phyloP scores from a whole-genome alignment of 2,797 vertebrate genomes.

The Eulemur mongoz region DNA sequence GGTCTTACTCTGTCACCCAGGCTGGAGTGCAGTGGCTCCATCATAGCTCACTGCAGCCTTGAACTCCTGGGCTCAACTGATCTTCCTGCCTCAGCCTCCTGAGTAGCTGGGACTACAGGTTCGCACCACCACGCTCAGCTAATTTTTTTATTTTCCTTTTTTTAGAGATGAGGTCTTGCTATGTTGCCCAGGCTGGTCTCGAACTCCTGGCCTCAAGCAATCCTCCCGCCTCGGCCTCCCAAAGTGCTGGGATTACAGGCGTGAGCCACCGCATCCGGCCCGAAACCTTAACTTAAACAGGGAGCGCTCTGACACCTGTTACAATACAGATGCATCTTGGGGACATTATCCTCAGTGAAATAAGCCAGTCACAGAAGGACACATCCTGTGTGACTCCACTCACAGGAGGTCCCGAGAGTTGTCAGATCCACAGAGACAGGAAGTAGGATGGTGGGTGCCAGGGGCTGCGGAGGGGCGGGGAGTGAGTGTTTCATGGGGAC shows the following conservation, averaged over 20 bases:
- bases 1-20: background rate
- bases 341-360: background rate
- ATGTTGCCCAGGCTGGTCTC: background rate
- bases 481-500: background rate
- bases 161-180: background rate
- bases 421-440: background rate
- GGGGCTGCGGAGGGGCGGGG: background rate
- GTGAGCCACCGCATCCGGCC: background rate
- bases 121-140: accelerated
- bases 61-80: background rate
- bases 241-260: background rate
- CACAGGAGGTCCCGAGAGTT: background rate
- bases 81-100: background rate
- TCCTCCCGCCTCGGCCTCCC: background rate
- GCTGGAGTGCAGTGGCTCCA: too few relatives aligned
- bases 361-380: background rate
- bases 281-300: background rate
- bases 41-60: background rate
- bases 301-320: background rate
- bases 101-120: background rate
- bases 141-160: background rate
- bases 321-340: background rate
- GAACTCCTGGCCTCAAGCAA: background rate
- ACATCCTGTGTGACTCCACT: background rate
- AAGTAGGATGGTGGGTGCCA: background rate